Conservation (phyloP, 2,113 vertebrate species). For the Copsychus sechellarum region DNA sequence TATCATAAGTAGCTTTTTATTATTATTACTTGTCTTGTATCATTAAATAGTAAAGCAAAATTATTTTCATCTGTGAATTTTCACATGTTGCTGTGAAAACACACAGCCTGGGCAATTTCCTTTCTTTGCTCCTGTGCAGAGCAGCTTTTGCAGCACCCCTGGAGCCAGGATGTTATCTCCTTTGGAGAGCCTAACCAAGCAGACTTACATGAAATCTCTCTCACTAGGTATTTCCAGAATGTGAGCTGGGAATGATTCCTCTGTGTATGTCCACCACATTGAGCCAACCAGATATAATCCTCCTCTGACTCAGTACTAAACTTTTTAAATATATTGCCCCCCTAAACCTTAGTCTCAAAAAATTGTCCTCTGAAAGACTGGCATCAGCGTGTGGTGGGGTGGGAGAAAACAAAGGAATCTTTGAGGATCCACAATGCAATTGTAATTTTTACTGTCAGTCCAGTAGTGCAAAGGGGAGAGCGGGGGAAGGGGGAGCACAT, state of each 20-base stretch:
- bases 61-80: not conserved
- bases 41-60: not conserved
- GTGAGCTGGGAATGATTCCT: not conserved
- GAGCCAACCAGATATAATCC: not conserved
- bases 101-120: not conserved
- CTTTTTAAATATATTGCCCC: not conserved
- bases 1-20: not conserved
- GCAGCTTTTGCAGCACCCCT: not conserved
- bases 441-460: not conserved
- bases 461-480: not conserved
- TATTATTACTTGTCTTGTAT: not conserved
- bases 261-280: not conserved
- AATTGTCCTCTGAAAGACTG: not conserved
- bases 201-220: not conserved
- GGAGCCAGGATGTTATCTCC: not conserved
- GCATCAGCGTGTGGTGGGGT: accelerated
- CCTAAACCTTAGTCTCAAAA: accelerated
- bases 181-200: not conserved
- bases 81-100: not conserved
- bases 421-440: not conserved
- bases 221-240: not conserved
- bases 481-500: accelerated
- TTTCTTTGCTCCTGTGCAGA: not conserved
- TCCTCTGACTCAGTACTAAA: not conserved
- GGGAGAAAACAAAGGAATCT: not conserved